Percentiles rank a stretch among this genome's conserved stretches.
Evolutionary conservation across 2,888 invertebrate species (phyloP).

Genomic region (Prosopocoilus inquinatus): DNA sequence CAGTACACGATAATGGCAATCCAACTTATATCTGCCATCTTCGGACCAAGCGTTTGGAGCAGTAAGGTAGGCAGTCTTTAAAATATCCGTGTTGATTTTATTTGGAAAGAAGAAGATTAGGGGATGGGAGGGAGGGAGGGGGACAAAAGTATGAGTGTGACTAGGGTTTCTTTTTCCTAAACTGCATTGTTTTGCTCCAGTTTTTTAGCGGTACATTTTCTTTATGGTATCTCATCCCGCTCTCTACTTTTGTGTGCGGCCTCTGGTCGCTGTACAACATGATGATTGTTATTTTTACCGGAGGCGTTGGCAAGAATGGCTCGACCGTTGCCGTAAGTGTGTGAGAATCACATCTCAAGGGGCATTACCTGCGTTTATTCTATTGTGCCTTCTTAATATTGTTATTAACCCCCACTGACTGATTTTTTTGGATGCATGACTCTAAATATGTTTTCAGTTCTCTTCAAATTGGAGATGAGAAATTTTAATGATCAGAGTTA

Average conservation of each 20-base stretch:
- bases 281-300: conserved; percentile 67
- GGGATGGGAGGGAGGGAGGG: no score
- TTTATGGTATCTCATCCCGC: conserved; percentile 74
- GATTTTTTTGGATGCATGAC: not conserved
- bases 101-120: conserved; percentile 2
- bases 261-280: conserved; percentile 70
- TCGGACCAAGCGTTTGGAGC: conserved; percentile 87
- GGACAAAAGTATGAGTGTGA: not conserved
- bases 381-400: conserved; percentile 2
- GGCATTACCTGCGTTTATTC: not conserved
- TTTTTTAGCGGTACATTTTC: conserved; percentile 65
- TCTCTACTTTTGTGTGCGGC: conserved; percentile 72
- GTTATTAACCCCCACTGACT: not conserved
- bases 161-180: conserved; percentile 2
- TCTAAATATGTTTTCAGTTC: not conserved
- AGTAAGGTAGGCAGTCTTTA: conserved; percentile 62
- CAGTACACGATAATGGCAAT: conserved; percentile 91
- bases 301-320: conserved; percentile 96
- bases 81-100: not conserved
- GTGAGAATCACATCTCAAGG: no score
- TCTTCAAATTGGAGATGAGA: not conserved
- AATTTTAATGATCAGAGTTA: not conserved
- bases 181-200: conserved; percentile 31
- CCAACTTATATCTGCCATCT: conserved; percentile 80
- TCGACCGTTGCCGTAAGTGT: conserved; percentile 93